Evolutionary conservation across 1,140 invertebrate species (phyloP).

Genomic region (Drosophila varians): DNA sequence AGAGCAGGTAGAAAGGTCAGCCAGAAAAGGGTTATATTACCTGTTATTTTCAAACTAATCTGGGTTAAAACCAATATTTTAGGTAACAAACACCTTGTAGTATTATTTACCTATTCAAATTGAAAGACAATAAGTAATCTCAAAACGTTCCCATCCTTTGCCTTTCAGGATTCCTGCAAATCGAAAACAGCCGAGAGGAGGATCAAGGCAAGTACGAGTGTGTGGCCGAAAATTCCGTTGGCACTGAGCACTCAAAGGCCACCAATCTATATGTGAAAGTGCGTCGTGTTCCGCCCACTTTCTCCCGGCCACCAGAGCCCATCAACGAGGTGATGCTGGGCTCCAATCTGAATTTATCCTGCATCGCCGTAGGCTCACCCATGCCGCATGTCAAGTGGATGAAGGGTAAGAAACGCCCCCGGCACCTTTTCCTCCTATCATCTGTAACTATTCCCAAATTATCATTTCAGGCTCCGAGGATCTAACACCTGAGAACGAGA

Average conservation of each 20-base stretch:
- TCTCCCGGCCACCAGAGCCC: slow-evolving; percentile 94
- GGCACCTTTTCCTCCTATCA: not conserved
- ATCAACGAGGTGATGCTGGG: slow-evolving; percentile 95
- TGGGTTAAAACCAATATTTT: not conserved
- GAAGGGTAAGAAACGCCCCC: slow-evolving; percentile 85
- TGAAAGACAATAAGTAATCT: not conserved
- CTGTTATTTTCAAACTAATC: not conserved
- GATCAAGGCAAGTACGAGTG: slow-evolving; percentile 97
- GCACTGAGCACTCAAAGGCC: slow-evolving; percentile 96
- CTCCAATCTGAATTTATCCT: slow-evolving; percentile 95
- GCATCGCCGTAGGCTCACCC: slow-evolving; percentile 97
- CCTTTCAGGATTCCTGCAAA: slow-evolving; percentile 94
- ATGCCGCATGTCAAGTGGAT: slow-evolving; percentile 99
- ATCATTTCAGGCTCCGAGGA: slow-evolving; percentile 86
- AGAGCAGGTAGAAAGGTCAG: slow-evolving; percentile 29
- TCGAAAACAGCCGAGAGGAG: slow-evolving; percentile 93
- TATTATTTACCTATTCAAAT: not conserved
- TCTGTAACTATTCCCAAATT: not conserved
- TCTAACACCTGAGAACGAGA: slow-evolving; percentile 93
- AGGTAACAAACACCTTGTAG: not conserved
- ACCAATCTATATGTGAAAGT: slow-evolving; percentile 97
- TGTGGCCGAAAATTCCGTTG: slow-evolving; percentile 94
- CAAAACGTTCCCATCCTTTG: not conserved
- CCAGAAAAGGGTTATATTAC: not conserved
- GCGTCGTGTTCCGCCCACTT: slow-evolving; percentile 95